Evolutionary conservation across 2,888 invertebrate species (phyloP), one percentile per base, ranked within the genome.

Genomic region (Panopea generosa): DNA sequence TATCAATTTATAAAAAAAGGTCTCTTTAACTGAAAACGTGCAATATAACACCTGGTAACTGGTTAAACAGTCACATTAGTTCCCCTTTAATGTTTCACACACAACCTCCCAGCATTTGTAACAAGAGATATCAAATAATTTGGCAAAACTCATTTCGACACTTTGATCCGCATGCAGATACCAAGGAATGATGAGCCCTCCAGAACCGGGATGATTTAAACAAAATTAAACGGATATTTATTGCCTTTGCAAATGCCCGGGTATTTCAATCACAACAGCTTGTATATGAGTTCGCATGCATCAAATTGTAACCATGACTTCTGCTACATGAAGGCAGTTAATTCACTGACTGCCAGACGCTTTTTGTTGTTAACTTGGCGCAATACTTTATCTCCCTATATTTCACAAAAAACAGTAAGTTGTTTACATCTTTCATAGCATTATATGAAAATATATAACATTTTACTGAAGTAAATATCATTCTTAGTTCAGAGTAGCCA

Each of bases 71-170:
- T n/a, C n/a, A n/a, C 40, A 11, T 16, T 40, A 16, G 40, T 74
- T 33, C 49, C 68, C 74, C 74, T 74, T 74, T 74, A 74, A 74
- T 16, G 16, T 33, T 20, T 71, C 22, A 52, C 65, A 53, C 45
- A 45, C 55, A n/a, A 22, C 43, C 53, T 43, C n/a, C 24, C 26
- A 26, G 57, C 43, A 29, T n/a, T 22, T 26, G 75, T 69, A 75
- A 75, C 75, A 69, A 61, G 66, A 75, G 71, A 77, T 67, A 77
- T 77, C 62, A 77, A 77, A 77, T 71, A 72, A 77, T 77, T 67
- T 47, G 40, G 59, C 56, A 43, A 70, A 68, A 77, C 68, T 77
- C 71, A 67, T 68, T 71, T 47, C 43, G 50, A 53, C 63, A 68
- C 71, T 77, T 77, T 77, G 77, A 77, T 77, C 77, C 59, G 33